Base-by-base conservation (phyloP, 2,797 vertebrate species). In the Schizothorax lantsangensis region DNA sequence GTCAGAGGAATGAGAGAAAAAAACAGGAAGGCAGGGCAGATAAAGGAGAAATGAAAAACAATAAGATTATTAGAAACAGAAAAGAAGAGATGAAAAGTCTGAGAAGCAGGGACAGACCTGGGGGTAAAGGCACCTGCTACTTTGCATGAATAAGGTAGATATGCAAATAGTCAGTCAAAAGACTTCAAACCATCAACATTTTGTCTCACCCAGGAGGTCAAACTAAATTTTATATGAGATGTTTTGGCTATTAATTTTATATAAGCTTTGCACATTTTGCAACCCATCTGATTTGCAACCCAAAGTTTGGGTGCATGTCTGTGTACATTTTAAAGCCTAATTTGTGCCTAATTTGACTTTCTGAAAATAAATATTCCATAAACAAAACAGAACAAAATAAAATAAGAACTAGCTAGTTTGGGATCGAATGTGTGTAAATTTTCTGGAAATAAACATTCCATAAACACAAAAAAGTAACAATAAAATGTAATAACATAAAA, bases 21-120 rank as follows among this genome's bases (percentile, higher is more conserved):
- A 79, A 72, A 54, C 14, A 38, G 71, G 54, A 72, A 87, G 74
- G 81, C 45, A 45, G 77, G 33, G 40, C 33, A 74, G 49, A 68
- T 30, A 40, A 36, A 69, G 47, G 4, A 5, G 57, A 5, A 47
- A 64, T 71, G 40, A 30, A 15, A 57, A 86, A 64, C 71, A 3
- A 21, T 17, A 49, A 59, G 3, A 21, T 66, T 40, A 68, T 49
- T 17, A 38, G 62, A 87, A 87, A 72, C 73, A 69, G 40, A 38
- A 9, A 14, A 21, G 33, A 21, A 43, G 5, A 19, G 66, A 43
- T 81, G 83, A 59, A 45, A 71, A 36, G 62, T 8, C 77, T 36
- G 5, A 4, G 49, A 69, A 26, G 64, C 8, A 43, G 17, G n/a
- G 49, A 77, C 14, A 54, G 43, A 68, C 19, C 12, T 87, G 26